These are phyloP conservation scores for Nymphalis polychloros DNA, from an alignment of 2,888 invertebrate genomes.

Conservation along the genomic window DNA sequence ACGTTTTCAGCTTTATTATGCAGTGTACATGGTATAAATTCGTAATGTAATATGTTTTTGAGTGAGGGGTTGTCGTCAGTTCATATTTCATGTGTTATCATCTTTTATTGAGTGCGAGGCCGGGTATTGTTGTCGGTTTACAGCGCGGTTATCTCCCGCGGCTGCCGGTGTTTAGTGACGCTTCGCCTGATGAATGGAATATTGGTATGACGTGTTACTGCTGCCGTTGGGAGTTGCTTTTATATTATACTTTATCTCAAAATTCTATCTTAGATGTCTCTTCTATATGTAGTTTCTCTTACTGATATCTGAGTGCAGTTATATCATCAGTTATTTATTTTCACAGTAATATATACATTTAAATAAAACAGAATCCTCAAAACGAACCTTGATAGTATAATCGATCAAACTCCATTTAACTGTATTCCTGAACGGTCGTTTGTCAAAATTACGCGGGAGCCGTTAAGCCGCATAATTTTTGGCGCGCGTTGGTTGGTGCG, in stretches of 20 bases:
- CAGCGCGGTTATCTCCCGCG: constrained; percentile 75
- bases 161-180: constrained; percentile 74
- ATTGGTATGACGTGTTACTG: constrained; percentile 57
- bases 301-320: background rate
- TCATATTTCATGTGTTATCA: constrained; percentile 82
- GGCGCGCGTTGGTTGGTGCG: constrained; percentile 62
- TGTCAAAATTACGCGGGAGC: constrained; percentile 75
- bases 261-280: constrained; percentile 31
- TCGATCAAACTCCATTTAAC: constrained; percentile 48
- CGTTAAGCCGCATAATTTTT: constrained; percentile 80
- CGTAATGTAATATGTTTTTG: constrained; percentile 33
- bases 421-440: constrained; percentile 67
- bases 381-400: constrained; percentile 20
- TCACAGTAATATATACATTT: background rate
- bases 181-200: constrained; percentile 74
- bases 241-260: constrained; percentile 37
- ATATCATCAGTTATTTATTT: constrained; percentile 4
- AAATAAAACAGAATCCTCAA: constrained; percentile 3
- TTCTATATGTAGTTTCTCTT: constrained; percentile 18
- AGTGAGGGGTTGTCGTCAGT: constrained; percentile 72
- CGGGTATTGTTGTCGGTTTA: constrained; percentile 80
- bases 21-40: constrained; percentile 43
- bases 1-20: constrained; percentile 44
- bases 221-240: constrained; percentile 43
- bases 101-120: constrained; percentile 81